Base-by-base conservation (phyloP, 2,113 vertebrate species). In the Piprites chloris region DNA sequence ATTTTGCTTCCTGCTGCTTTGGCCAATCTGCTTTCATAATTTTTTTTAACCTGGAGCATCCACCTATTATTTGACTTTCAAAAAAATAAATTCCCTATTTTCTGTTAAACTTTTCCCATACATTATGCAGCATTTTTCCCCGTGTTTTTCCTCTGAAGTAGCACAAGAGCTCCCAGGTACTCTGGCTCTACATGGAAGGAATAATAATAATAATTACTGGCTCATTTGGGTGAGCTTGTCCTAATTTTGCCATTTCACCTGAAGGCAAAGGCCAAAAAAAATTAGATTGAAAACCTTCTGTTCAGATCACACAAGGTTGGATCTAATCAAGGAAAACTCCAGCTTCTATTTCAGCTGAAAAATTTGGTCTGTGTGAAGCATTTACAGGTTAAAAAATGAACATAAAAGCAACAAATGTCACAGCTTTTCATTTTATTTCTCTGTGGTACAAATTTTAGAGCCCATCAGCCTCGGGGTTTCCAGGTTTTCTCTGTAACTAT, bases 221-320 rank as follows among this genome's bases (percentile, higher is more conserved):
- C 46, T 96, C 59, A 18, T 84, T 53, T 27, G 42, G 50, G 21
- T 0, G 4, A 93, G 63, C 35, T 87, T 72, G 69, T 55, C 74
- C 93, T 93, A 23, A 94, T 96, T 96, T 79, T 72, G 22, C 82
- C 46, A 8, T 91, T 89, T 46, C 15, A 65, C 72, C 89, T 0
- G 0, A 61, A 89, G 90, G 87, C 87, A 82, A 72, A 79, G 61
- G 44, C 66, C 3, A 28, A 72, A 89, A 78, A 56, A 41, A 65
- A 61, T 23, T 0, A 84, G 18, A 42, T 37, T 71, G 37, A 58
- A 84, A 89, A 66, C 11, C 23, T 50, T 42, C 11, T 62, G 18
- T 93, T 47, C 7, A 2, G 44, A 30, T 13, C 42, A 12, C 14
- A 21, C 13, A 4, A 50, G 27, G 47, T 6, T 15, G 87, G 62